Conservation (phyloP, 2,888 invertebrate species). For the Tenthredo livida region DNA sequence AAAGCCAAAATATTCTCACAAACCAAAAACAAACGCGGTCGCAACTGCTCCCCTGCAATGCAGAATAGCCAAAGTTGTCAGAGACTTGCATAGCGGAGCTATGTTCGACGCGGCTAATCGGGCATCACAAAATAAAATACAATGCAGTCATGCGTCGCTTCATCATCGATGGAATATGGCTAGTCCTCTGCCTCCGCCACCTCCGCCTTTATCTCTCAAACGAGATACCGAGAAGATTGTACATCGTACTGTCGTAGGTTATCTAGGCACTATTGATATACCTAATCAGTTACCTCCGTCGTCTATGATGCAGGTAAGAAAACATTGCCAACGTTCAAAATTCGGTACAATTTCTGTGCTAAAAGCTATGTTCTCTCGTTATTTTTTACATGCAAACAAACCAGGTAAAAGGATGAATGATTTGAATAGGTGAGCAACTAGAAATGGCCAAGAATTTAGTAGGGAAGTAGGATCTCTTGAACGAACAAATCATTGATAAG, state of each 20-base stretch:
- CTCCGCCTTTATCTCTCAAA: slow-evolving; percentile 72
- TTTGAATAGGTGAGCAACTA: not conserved
- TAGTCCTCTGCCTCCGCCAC: slow-evolving; percentile 76
- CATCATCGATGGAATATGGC: slow-evolving; percentile 77
- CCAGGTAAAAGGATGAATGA: not conserved
- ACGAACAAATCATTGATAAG: not conserved
- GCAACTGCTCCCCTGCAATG: slow-evolving; percentile 73
- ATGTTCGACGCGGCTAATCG: slow-evolving; percentile 77
- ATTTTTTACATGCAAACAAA: not conserved
- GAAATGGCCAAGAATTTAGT: not conserved
- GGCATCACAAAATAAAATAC: slow-evolving; percentile 66
- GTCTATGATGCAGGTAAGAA: slow-evolving; percentile 83
- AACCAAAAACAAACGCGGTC: slow-evolving; percentile 71
- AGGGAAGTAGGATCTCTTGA: not conserved
- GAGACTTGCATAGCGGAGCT: slow-evolving; percentile 79
- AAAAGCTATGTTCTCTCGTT: not conserved
- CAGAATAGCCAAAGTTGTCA: slow-evolving; percentile 79
- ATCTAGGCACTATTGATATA: slow-evolving; percentile 97
- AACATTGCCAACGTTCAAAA: not conserved
- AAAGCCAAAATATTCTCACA: slow-evolving; percentile 82
- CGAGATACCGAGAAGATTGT: slow-evolving; percentile 81
- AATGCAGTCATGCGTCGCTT: slow-evolving; percentile 68
- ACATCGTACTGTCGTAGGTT: slow-evolving; percentile 93
- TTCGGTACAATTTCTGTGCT: not conserved
- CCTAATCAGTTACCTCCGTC: slow-evolving; percentile 90